Percentiles rank a stretch among this genome's conserved stretches.
These are phyloP conservation scores for Rhinophrynus dorsalis DNA, from an alignment of 2,797 vertebrate genomes.

Conservation along the genomic window DNA sequence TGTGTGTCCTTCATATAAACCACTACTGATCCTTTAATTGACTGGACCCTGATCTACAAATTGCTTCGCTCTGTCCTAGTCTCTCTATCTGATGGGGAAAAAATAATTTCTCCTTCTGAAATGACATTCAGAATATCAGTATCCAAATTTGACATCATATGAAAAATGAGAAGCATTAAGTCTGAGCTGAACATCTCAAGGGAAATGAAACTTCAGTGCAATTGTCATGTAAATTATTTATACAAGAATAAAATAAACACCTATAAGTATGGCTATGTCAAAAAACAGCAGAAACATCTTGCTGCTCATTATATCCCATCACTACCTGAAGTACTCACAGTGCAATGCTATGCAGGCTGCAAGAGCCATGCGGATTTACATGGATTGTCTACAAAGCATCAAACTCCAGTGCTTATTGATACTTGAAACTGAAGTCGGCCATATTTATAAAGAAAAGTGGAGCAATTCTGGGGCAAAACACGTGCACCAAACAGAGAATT, in stretches of 20 bases:
- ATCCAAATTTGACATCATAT: neutral
- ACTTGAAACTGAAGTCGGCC: too few species aligned
- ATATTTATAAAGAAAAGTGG: too few species aligned
- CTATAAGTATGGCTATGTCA: neutral
- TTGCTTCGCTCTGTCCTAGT: too few species aligned
- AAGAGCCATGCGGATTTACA: neutral
- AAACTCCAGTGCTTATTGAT: too few species aligned
- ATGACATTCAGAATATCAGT: neutral
- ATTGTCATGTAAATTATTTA: neutral
- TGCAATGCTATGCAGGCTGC: neutral
- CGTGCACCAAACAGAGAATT: too few species aligned
- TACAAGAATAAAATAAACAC: neutral
- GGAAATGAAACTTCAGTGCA: constrained; percentile 1
- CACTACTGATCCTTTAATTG: too few species aligned
- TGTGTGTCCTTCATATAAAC: too few species aligned
- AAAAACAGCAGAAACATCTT: neutral
- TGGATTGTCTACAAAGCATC: neutral
- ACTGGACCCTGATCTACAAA: too few species aligned
- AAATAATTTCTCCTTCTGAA: neutral
- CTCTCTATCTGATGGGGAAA: too few species aligned
- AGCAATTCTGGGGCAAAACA: too few species aligned
- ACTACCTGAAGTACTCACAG: neutral
- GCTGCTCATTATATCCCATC: neutral
- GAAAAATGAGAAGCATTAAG: neutral
- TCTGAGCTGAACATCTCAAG: neutral